Conservation (phyloP, 1,140 invertebrate species). For the Reticulitermes speratus region DNA sequence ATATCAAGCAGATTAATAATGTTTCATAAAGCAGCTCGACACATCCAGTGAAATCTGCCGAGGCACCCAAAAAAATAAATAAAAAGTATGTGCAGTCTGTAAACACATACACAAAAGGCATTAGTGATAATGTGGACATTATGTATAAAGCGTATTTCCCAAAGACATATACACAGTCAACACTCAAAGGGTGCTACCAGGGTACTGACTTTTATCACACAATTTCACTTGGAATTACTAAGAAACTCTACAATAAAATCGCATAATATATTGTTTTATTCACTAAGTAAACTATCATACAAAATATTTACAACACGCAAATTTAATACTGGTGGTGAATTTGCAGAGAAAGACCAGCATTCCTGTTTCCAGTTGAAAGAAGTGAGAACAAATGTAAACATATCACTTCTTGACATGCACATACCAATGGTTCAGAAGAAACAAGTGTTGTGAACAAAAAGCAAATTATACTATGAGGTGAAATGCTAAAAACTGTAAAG, state of each 20-base stretch:
- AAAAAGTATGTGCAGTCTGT: no score
- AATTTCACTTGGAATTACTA: background rate
- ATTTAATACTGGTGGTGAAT: background rate
- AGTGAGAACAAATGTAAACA: slow-evolving; percentile 2
- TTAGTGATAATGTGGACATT: background rate
- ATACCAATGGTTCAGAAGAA: background rate
- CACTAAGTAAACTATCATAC: background rate
- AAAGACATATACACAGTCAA: background rate
- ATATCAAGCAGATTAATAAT: no score
- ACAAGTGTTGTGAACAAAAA: background rate
- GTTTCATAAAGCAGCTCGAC: no score
- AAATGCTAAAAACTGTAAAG: background rate
- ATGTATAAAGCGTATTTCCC: background rate
- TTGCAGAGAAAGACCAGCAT: no score
- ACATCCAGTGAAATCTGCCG: no score
- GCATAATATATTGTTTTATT: slow-evolving; percentile 12
- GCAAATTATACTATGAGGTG: background rate
- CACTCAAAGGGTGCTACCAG: background rate
- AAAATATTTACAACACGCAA: slow-evolving; percentile 10
- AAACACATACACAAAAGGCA: no score
- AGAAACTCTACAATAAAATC: slow-evolving; percentile 2
- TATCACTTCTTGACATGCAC: background rate
- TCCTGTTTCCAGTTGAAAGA: background rate
- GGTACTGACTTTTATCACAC: background rate
- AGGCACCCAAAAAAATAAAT: no score